These are phyloP conservation scores for Virgularia gustaviana DNA, from an alignment of 92 coral and sea anemone genomes.

Conservation along the genomic window DNA sequence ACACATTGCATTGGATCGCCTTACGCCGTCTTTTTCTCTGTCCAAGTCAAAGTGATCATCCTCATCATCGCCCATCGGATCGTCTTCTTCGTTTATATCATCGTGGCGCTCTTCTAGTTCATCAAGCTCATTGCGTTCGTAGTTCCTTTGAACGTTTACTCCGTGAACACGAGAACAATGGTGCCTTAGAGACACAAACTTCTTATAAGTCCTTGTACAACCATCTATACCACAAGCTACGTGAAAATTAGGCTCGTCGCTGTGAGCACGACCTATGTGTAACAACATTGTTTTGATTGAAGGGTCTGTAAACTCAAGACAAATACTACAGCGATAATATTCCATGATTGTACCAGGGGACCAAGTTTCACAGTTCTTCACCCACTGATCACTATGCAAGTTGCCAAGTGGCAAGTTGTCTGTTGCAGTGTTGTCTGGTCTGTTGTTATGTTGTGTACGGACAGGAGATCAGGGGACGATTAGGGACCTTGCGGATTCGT, in stretches of 20 bases:
- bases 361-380: neutral
- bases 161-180: constrained; percentile 49
- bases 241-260: constrained; percentile 50
- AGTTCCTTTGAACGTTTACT: constrained; percentile 2
- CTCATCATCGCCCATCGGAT: neutral
- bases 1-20: constrained; percentile 45
- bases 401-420: no score
- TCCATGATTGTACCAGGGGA: neutral
- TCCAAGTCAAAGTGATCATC: constrained; percentile 27
- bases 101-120: neutral
- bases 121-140: neutral
- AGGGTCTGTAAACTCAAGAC: constrained; percentile 33
- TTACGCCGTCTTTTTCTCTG: constrained; percentile 8
- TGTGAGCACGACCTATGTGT: constrained; percentile 42
- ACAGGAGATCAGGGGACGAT: no score
- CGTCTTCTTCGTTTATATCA: neutral
- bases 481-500: no score
- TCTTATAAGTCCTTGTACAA: constrained; percentile 51
- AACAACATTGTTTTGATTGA: constrained; percentile 28
- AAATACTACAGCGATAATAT: constrained; percentile 45
- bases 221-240: constrained; percentile 54
- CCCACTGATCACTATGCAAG: no score
- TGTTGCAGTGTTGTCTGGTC: no score
- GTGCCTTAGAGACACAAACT: constrained; percentile 37
- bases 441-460: no score